Evolutionary conservation across 2,888 invertebrate genomes (phyloP), one percentile per base, ranked within the genome.

Genomic region (Gastrophysa polygoni): DNA sequence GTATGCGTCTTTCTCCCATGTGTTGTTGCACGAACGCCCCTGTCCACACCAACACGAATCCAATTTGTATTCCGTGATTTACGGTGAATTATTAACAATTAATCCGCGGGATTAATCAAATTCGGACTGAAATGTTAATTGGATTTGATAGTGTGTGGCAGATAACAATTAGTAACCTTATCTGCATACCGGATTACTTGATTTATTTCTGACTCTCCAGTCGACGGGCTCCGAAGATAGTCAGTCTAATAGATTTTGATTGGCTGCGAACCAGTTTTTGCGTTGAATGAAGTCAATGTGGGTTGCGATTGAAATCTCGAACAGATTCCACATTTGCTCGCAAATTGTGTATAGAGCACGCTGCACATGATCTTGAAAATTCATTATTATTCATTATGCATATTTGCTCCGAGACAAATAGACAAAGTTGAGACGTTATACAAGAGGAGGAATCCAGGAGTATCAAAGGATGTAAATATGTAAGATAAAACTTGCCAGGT

Each of bases 141-240:
- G 65, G 62, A 65, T 62, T 65, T 65, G 65, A 65, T 65, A 55
- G 61, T 61, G 50, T 54, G 49, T 14, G 51, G 49, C 59, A 58
- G 62, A 62, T 62, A 65, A 59, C 61, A 65, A 54, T 65, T 65
- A 65, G 56, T 62, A 59, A 56, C 52, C 56, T 62, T 54, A 62
- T 62, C 57, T 47, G 38, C 51, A 29, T 55, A 52, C 38, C 52
- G 14, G 21, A 18, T 52, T 38, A 20, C 52, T 34, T 52, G 52
- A 52, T 52, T 52, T 34, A 52, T 52, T 38, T 38, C 21, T 10
- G 32, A 32, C 51, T 51, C 51, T 32, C 10, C 29, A 32, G 29
- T 32, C 4, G 10, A 32, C 29, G 29, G 10, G 8, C 29, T 32
- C 2, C 2, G 10, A 8, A 32, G 29, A 32, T 32, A 32, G 1